Percentiles rank a stretch among this genome's conserved stretches.
These are phyloP conservation scores for Tyrophagus putrescentiae DNA, from an alignment of 1,140 invertebrate species.

Conservation along the genomic window DNA sequence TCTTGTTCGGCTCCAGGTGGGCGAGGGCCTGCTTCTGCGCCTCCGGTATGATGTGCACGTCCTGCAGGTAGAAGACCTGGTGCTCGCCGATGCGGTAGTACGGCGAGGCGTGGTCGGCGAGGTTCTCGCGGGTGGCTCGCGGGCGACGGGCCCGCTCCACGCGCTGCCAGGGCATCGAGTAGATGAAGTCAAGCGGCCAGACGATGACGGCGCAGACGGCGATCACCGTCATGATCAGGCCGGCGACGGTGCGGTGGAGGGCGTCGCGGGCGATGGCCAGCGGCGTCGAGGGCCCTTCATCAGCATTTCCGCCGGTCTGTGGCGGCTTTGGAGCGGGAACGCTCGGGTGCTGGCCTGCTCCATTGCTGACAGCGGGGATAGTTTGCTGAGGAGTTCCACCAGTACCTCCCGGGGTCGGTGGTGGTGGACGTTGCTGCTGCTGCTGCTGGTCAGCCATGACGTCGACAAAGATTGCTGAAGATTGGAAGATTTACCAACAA, in stretches of 20 bases:
- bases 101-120: conserved; percentile 16
- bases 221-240: conserved; percentile 32
- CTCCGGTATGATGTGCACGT: conserved; percentile 69
- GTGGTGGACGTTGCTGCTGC: too few relatives aligned
- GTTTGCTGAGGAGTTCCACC: too few relatives aligned
- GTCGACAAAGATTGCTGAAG: too few relatives aligned
- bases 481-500: too few relatives aligned
- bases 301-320: too few relatives aligned
- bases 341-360: too few relatives aligned
- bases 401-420: too few relatives aligned
- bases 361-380: too few relatives aligned
- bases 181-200: conserved; percentile 67
- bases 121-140: conserved; percentile 1
- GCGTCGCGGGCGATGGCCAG: too few relatives aligned
- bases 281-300: too few relatives aligned
- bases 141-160: not conserved
- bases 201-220: conserved; percentile 67
- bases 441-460: too few relatives aligned
- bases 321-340: too few relatives aligned
- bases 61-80: conserved; percentile 31
- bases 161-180: conserved; percentile 66
- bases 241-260: not conserved
- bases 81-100: not conserved
- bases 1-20: conserved; percentile 41
- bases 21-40: conserved; percentile 43